Evolutionary conservation across 2,797 vertebrate species (phyloP), one percentile per base, ranked within the genome.

Genomic region (Dendrocincla fuliginosa): DNA sequence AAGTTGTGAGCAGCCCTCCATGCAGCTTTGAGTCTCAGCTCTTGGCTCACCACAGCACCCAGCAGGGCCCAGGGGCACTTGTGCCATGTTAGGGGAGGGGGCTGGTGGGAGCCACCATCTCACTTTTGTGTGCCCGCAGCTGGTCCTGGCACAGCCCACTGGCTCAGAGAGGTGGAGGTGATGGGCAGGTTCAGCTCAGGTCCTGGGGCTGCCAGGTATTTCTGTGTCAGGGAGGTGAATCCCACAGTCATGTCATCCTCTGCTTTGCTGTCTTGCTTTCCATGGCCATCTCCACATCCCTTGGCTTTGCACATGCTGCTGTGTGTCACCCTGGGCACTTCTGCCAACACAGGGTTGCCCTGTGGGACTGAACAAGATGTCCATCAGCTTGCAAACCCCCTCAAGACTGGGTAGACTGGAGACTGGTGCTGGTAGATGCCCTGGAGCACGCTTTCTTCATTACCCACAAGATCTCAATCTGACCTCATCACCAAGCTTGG

Each of bases 391-490:
- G 39, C 81, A 61, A 92, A 76, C 42, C 16, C 37, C 50, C 46
- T 78, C 30, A 30, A 76, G 30, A 10, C 42, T 14, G 50, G 33
- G 7, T 71, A 64, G 30, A 35, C 35, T 35, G 35, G 35, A 35
- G 35, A 35, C 35, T 74, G 0, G 10, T 50, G 74, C 69, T 73
- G 50, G 57, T 76, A 59, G 69, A 37, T 73, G 77, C 65, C 89
- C 78, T 69, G 55, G 65, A 96, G 84, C 74, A 61, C 50, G 13
- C 39, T 91, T 87, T 55, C 78, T 82, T 90, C 50, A 13, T 41
- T 74, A 94, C 50, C 90, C 80, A 64, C 61, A 61, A 96, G 88
- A 90, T 90, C 69, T 81, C 78, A 78, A 96, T 92, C 92, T 88
- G 61, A 10, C 52, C 83, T 90, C 53, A 0, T 42, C 42, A 61